Percentiles rank a stretch among this genome's conserved stretches.
Evolutionary conservation across 2,113 vertebrate species (phyloP).

Genomic region (Centrocercus urophasianus): DNA sequence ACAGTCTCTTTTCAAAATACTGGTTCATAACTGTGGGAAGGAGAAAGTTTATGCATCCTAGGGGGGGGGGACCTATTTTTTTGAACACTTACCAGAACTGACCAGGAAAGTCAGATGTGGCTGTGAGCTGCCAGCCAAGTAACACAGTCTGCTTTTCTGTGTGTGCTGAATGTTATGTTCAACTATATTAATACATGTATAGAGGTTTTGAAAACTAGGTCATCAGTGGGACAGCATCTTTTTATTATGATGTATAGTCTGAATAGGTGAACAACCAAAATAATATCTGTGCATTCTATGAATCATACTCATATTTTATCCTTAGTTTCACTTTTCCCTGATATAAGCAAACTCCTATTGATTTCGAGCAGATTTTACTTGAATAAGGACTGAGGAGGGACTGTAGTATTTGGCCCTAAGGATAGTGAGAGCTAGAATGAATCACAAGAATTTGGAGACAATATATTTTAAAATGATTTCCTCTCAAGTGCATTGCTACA

Average conservation of each 20-base stretch:
- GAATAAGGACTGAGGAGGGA: constrained; percentile 53
- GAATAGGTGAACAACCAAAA: constrained; percentile 2
- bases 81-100: not conserved
- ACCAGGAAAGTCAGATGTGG: not conserved
- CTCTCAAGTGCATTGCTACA: constrained; percentile 21
- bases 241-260: not conserved
- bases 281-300: not conserved
- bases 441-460: constrained; percentile 36
- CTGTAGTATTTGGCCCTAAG: constrained; percentile 22
- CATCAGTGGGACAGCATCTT: not conserved
- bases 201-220: constrained; percentile 4
- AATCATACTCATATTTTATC: constrained; percentile 32
- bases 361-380: constrained; percentile 32
- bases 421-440: constrained; percentile 30
- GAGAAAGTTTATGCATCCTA: not conserved
- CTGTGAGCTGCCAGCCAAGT: not conserved
- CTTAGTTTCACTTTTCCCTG: constrained; percentile 14
- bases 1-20: constrained; percentile 31
- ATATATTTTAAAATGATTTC: constrained; percentile 53
- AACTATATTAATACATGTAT: not conserved
- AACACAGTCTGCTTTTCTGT: not conserved
- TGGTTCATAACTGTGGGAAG: not conserved
- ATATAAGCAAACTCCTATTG: constrained; percentile 42
- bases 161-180: not conserved
- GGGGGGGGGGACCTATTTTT: not conserved